These are phyloP conservation scores for Bembecia ichneumoniformis DNA, from an alignment of 2,888 invertebrate species.

Conservation along the genomic window DNA sequence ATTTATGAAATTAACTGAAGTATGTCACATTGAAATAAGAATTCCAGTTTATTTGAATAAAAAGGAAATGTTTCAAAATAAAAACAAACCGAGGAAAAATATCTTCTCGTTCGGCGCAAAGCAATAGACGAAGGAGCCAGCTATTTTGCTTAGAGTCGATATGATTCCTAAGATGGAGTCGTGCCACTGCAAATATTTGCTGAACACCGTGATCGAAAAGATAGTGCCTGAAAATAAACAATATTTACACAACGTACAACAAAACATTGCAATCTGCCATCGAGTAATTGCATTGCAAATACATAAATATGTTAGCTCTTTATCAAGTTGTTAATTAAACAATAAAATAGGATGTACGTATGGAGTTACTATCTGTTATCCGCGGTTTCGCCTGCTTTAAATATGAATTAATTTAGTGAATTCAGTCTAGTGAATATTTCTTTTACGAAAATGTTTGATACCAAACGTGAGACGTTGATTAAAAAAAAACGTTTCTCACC, in stretches of 20 bases:
- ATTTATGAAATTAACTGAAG: too few relatives aligned
- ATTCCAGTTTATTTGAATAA: too few relatives aligned
- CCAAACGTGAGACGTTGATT: too few relatives aligned
- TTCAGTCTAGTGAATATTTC: too few relatives aligned
- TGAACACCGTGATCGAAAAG: slow-evolving; percentile 41
- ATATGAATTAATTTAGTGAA: too few relatives aligned
- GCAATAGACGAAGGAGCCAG: slow-evolving; percentile 80
- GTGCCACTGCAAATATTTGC: slow-evolving; percentile 12
- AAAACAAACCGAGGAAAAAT: slow-evolving; percentile 75
- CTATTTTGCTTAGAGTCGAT: slow-evolving; percentile 81
- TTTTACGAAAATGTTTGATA: too few relatives aligned
- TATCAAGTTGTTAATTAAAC: background rate
- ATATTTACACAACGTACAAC: background rate
- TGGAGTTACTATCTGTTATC: too few relatives aligned
- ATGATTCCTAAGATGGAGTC: slow-evolving; percentile 81
- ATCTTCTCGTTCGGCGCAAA: slow-evolving; percentile 78
- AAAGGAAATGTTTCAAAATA: too few relatives aligned
- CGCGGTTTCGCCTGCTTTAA: too few relatives aligned
- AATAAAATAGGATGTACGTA: slow-evolving; percentile 1
- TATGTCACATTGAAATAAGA: too few relatives aligned
- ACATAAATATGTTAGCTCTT: background rate
- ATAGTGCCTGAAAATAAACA: slow-evolving; percentile 39
- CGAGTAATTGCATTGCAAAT: slow-evolving; percentile 1
- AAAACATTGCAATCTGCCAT: background rate
- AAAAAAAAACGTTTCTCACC: too few relatives aligned